Conservation (phyloP, 1,140 invertebrate genomes). For the Sycobia sp. region DNA sequence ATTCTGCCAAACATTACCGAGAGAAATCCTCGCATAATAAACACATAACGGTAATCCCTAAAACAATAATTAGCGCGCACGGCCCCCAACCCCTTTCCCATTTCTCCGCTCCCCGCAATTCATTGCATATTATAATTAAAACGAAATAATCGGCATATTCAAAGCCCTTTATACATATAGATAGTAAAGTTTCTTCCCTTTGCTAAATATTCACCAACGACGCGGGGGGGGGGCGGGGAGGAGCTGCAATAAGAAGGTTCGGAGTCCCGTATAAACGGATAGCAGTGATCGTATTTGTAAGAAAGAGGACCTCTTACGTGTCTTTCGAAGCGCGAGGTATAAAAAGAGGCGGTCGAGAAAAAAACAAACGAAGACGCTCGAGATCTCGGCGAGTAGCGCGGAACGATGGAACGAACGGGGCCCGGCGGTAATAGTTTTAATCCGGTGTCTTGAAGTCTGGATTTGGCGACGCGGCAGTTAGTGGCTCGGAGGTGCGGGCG, state of each 20-base stretch:
- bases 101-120: conserved; percentile 36
- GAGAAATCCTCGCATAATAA: conserved; percentile 57
- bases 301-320: no score
- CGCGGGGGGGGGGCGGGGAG: not conserved
- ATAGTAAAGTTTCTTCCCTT: no score
- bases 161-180: no score
- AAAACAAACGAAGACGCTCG: not conserved
- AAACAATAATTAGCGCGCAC: conserved; percentile 60
- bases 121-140: conserved; percentile 34
- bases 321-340: no score
- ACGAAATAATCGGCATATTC: conserved; percentile 44
- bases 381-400: no score
- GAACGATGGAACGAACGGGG: conserved; percentile 10
- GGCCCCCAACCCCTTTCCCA: not conserved
- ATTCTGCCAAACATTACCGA: conserved; percentile 55
- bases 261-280: no score
- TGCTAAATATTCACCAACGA: not conserved
- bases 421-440: conserved; percentile 62
- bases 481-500: conserved; percentile 46
- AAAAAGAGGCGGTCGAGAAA: no score
- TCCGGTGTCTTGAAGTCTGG: conserved; percentile 62
- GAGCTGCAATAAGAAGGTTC: no score
- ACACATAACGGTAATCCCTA: conserved; percentile 61
- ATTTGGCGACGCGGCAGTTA: conserved; percentile 60
- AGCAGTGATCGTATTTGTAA: no score